Evolutionary conservation across 2,797 vertebrate species (phyloP), one percentile per base, ranked within the genome.

Genomic region (Acipenser oxyrinchus): DNA sequence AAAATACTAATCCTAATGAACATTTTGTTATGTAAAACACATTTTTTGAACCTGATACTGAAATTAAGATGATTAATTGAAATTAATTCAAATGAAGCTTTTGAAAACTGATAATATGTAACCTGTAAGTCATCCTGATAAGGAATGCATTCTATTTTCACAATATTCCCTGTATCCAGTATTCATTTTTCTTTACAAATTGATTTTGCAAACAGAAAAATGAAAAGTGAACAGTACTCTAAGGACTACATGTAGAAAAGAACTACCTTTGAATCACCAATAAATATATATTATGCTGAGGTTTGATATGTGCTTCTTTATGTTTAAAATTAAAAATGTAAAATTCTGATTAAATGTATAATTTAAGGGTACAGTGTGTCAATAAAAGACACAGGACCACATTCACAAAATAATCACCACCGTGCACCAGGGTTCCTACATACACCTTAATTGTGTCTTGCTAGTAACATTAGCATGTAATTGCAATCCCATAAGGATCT

Each of bases 161-260:
- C 55, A 68, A 51, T 57, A 51, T 65, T 64, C 51, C 62, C 59
- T 49, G 70, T 63, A 23, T 66, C 65, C 58, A 63, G 63, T 64
- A 37, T 37, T 5, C 18, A 18, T 4, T 37, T 37, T 37, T 37
- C 37, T 37, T 37, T 37, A 37, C 37, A 37, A 37, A 37, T 37
- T 37, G 37, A 37, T 37, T 37, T 37, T 37, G 37, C 37, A 37
- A 37, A 37, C 37, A 37, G 37, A 37, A 73, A 37, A 37, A 37
- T 37, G 37, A 37, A 37, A 4, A 37, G 37, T 37, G 66, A 71
- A 64, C 53, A 63, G 60, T 55, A 79, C 68, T 70, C 68, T 70
- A 59, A 60, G 68, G 70, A 79, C 74, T 74, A 75, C 68, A 73
- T 74, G 77, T 70, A 60, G 69, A 60, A 75, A 55, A 80, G 70